phyloP scores from a whole-genome alignment of 1,140 invertebrate species.

The Rhizoglyphus robini region DNA sequence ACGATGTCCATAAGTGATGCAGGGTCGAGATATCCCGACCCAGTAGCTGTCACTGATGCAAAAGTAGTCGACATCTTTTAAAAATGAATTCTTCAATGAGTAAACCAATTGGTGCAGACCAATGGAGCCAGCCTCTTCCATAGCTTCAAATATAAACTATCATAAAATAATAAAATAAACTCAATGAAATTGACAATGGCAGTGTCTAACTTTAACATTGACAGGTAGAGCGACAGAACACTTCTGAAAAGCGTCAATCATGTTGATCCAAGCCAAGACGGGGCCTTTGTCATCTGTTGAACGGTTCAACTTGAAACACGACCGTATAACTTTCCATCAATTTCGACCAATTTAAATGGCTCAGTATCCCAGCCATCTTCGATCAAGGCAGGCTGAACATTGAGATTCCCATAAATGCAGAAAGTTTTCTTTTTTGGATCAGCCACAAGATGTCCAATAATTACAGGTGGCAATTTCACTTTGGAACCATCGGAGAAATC shows the following conservation, averaged over 20 bases:
- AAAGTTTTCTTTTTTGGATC: constrained; percentile 68
- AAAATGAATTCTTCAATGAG: constrained; percentile 57
- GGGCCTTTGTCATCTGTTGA: constrained; percentile 80
- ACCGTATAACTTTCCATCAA: constrained; percentile 79
- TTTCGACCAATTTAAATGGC: constrained; percentile 76
- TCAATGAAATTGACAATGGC: background rate
- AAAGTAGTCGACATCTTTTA: constrained; percentile 73
- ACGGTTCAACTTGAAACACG: too few species aligned
- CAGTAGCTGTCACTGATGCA: constrained; percentile 99
- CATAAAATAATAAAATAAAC: constrained; percentile 26
- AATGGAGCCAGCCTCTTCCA: constrained; percentile 94
- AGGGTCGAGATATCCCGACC: constrained; percentile 89
- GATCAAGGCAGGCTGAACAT: constrained; percentile 83
- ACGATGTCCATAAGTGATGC: constrained; percentile 83
- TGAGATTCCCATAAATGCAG: constrained; percentile 89
- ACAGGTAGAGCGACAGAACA: constrained; percentile 58
- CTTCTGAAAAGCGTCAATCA: constrained; percentile 71
- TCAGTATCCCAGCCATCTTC: constrained; percentile 92
- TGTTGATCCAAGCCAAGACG: constrained; percentile 79
- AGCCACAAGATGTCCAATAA: constrained; percentile 65
- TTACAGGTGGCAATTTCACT: constrained; percentile 68
- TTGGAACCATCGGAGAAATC: constrained; percentile 53
- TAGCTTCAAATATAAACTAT: constrained; percentile 88
- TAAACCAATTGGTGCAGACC: constrained; percentile 79
- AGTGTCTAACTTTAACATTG: constrained; percentile 60